A percentile compares a stretch with the other conserved stretches of the same genome.
Evolutionary conservation across 2,888 invertebrate genomes (phyloP).

Genomic region (Nomada ferruginata): DNA sequence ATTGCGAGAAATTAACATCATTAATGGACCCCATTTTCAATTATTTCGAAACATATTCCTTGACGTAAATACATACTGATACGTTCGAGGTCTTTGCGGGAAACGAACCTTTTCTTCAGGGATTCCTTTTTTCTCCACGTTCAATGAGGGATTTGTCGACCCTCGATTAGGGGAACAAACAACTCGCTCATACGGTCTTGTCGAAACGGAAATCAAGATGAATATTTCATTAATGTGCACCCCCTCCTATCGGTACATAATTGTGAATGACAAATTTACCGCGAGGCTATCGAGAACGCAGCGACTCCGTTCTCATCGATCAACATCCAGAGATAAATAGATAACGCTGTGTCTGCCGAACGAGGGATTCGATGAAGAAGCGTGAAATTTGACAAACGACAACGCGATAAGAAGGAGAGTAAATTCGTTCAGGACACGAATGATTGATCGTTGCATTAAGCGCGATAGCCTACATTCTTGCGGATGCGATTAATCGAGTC

Average conservation of each 20-base stretch:
- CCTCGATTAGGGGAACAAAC: background rate
- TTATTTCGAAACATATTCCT: too few relatives aligned
- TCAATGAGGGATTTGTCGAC: background rate
- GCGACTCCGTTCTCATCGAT: slow-evolving; percentile 20
- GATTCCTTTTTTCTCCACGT: too few relatives aligned
- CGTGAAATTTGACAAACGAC: slow-evolving; percentile 51
- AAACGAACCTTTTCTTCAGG: too few relatives aligned
- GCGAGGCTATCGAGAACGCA: background rate
- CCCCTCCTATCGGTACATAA: background rate
- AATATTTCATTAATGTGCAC: slow-evolving; percentile 2
- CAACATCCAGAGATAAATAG: slow-evolving; percentile 35
- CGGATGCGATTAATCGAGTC: slow-evolving; percentile 35
- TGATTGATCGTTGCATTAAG: slow-evolving; percentile 53
- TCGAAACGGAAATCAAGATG: background rate
- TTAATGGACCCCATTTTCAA: too few relatives aligned
- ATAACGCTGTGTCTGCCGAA: slow-evolving; percentile 33
- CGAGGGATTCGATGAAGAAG: slow-evolving; percentile 2
- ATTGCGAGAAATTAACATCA: too few relatives aligned
- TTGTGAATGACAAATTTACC: slow-evolving; percentile 11
- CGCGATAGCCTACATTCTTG: slow-evolving; percentile 22
- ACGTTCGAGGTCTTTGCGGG: too few relatives aligned
- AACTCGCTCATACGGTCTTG: background rate
- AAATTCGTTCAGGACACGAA: slow-evolving; percentile 20
- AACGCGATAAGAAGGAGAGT: slow-evolving; percentile 33
- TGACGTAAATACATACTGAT: too few relatives aligned